phyloP scores from a whole-genome alignment of 2,888 invertebrate species.

The Congeria kusceri region DNA sequence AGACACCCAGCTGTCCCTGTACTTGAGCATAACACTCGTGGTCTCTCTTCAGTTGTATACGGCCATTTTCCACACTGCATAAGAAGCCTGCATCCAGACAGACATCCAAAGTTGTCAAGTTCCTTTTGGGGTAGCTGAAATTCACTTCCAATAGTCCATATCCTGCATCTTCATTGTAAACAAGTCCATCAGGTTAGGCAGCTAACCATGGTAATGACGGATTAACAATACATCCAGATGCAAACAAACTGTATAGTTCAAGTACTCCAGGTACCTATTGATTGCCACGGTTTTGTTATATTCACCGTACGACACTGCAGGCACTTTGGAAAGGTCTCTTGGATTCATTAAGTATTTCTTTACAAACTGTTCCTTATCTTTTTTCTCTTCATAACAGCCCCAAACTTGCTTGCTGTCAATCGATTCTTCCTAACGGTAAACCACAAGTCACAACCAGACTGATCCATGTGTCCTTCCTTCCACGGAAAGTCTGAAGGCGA shows the following conservation, averaged over 20 bases:
- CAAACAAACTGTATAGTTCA: conserved; percentile 17
- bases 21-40: conserved; percentile 51
- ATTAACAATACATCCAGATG: conserved; percentile 35
- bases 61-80: background rate
- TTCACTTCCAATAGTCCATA: conserved; percentile 52
- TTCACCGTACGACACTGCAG: conserved; percentile 4
- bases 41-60: conserved; percentile 16
- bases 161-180: conserved; percentile 31
- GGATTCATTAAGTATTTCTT: background rate
- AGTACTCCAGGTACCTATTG: background rate
- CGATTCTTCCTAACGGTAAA: too few relatives aligned
- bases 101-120: conserved; percentile 34
- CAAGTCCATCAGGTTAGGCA: conserved; percentile 47
- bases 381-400: conserved; percentile 6
- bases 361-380: conserved; percentile 17
- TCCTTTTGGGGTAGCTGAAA: conserved; percentile 44
- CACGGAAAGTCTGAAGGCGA: too few relatives aligned
- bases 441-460: too few relatives aligned
- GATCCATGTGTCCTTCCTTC: too few relatives aligned
- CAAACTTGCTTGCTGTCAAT: conserved; percentile 23
- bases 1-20: conserved; percentile 42
- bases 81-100: conserved; percentile 21
- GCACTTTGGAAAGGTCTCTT: background rate
- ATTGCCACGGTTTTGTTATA: background rate
- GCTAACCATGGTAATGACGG: conserved; percentile 48